Base-by-base conservation (phyloP, 2,888 invertebrate genomes). In the Encarsia formosa region DNA sequence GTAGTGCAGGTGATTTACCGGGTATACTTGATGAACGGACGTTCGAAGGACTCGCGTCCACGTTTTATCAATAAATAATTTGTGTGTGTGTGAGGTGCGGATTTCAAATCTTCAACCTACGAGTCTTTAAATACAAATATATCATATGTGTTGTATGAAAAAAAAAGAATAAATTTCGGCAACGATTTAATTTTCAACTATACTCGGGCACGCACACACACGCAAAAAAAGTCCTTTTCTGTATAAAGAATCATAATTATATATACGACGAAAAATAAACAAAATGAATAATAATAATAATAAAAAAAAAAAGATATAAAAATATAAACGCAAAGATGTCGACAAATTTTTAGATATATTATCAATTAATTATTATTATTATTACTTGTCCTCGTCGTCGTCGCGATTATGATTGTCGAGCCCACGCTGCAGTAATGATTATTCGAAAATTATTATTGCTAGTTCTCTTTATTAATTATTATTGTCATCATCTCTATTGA, bases 161-260 rank as follows among this genome's bases (percentile, higher is more conserved):
- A n/a, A n/a, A n/a, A n/a, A n/a, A n/a, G n/a, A n/a, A n/a, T n/a
- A n/a, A n/a, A n/a, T n/a, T n/a, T n/a, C n/a, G n/a, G n/a, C n/a
- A n/a, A n/a, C n/a, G n/a, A n/a, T n/a, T n/a, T n/a, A n/a, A n/a
- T n/a, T n/a, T n/a, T n/a, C n/a, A n/a, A n/a, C n/a, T n/a, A n/a
- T n/a, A n/a, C n/a, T n/a, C n/a, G n/a, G n/a, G n/a, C n/a, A n/a
- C n/a, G n/a, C n/a, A n/a, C n/a, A n/a, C n/a, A n/a, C 11, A 6
- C 31, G 31, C 31, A 46, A 44, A 24, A 31, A 42, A 52, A 61
- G 63, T 58, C 54, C 64, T 66, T 68, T 68, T 69, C 70, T 71
- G 70, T 71, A 70, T 68, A 70, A 69, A 70, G 65, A 70, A 69
- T 71, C 70, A 71, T 34, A 34, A 15, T 8, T 15, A 69, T 71